Evolutionary conservation across 2,113 vertebrate genomes (phyloP).

Genomic region (Benitochromis conjunctus): DNA sequence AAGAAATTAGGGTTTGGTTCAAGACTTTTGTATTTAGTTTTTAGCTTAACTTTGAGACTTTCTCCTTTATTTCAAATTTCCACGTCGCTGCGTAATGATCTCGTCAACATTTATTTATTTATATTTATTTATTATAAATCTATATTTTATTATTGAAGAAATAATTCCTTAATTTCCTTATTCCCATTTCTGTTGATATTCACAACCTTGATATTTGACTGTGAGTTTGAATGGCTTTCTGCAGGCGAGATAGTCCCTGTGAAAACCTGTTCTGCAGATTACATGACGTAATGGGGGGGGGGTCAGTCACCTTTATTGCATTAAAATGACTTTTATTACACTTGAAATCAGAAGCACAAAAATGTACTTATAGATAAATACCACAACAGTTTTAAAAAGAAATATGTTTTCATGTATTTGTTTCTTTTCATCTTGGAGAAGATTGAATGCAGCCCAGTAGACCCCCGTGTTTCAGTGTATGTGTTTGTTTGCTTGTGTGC

Average conservation of each 20-base stretch:
- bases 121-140: not conserved
- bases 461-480: slow-evolving; percentile 1
- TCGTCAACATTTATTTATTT: not conserved
- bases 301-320: not conserved
- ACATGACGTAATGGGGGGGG: not conserved
- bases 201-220: not conserved
- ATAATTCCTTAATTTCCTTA: not conserved
- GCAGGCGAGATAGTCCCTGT: not conserved
- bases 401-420: not conserved
- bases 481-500: not conserved
- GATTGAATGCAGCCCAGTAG: not conserved
- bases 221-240: not conserved
- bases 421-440: not conserved
- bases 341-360: not conserved
- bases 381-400: not conserved
- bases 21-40: not conserved
- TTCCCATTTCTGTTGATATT: not conserved
- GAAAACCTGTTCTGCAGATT: not conserved
- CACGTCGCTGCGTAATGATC: not conserved
- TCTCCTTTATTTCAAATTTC: not conserved
- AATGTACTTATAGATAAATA: not conserved
- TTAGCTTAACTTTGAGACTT: not conserved
- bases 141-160: not conserved
- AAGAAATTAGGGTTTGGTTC: not conserved
- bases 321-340: not conserved